Evolutionary conservation across 2,888 invertebrate species (phyloP), one percentile per base, ranked within the genome.

Genomic region (Strigamia maritima): DNA sequence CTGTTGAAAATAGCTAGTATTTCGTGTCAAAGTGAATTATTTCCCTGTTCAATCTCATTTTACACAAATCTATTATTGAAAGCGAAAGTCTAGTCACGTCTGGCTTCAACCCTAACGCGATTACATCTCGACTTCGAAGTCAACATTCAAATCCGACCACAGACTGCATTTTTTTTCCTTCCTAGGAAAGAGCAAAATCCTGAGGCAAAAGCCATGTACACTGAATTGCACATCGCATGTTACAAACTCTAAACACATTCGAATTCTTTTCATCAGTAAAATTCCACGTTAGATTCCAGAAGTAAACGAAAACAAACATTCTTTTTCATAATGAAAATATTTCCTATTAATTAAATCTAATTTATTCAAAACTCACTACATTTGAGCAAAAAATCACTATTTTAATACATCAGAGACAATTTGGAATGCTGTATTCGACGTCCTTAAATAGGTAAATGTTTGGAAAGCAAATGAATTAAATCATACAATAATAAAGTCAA

Each of bases 301-400:
- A 44, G 2, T 38, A 14, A 44, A n/a, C n/a, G n/a, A 44, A 54
- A 54, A 19, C n/a, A 54, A 54, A 54, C 8, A 10, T 54, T 54
- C 16, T 19, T 22, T 54, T n/a, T 19, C 49, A 44, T 16, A 7
- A 2, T 16, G 12, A n/a, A 49, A 31, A 31, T 0, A 35, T 35
- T 35, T 35, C 35, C 35, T 35, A 35, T 35, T 6, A 35, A 35
- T 35, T 35, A 35, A 35, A 35, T 35, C 28, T 24, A 28, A 74
- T 31, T 31, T 74, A 31, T 74, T 31, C 16, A 70, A 70, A 70
- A 28, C 24, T 70, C 24, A 12, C 24, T 70, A 24, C 4, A 70
- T 70, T 74, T 28, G 35, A 74, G 75, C 35, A 31, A 74, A 31
- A 74, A 74, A 4, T 74, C 75, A 28, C 35, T 74, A 35, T 26